Base-by-base conservation (phyloP, 2,888 invertebrate species). In the Ypsolopha sequella region DNA sequence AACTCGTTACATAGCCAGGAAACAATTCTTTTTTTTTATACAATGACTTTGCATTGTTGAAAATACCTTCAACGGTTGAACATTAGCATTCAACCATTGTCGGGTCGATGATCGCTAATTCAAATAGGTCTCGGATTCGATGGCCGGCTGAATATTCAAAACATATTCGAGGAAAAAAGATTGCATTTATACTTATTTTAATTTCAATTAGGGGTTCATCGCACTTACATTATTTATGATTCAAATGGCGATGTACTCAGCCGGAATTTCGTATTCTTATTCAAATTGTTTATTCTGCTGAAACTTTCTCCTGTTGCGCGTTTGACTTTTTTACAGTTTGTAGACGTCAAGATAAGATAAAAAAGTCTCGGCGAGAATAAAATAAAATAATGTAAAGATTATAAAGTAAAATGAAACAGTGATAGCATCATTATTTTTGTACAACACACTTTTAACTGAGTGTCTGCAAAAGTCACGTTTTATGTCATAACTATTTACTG, bases 1-100 rank as follows among this genome's bases (percentile, higher is more conserved):
- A 70, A 68, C 66, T 70, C 39, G 11, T 59, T 62, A 58, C 56
- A 57, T 54, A 55, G 66, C 62, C 69, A 75, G 73, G 70, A 73
- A 76, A 72, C 65, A 61, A 62, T 64, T 58, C 60, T 56, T 68
- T 65, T 65, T 75, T 68, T 11, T 8, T 35, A 47, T 9, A 36
- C 11, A 47, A 58, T 62, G 64, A 61, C 62, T 64, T 66, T 56
- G 61, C 59, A 56, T 62, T 56, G 56, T 64, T 58, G 56, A 58
- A 56, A 53, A 63, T 64, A 61, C 56, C 55, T 56, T 51, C 53
- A 56, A 52, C 52, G 43, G 49, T 55, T 24, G 36, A 46, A 33
- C 58, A 70, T 76, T 70, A 62, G 61, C 65, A 77, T 77, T 65
- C 76, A 66, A 52, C 61, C 56, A 13, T 13, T 41, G 36, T 11